Conservation (phyloP, 2,797 vertebrate genomes). For the Cercopithecus diana region DNA sequence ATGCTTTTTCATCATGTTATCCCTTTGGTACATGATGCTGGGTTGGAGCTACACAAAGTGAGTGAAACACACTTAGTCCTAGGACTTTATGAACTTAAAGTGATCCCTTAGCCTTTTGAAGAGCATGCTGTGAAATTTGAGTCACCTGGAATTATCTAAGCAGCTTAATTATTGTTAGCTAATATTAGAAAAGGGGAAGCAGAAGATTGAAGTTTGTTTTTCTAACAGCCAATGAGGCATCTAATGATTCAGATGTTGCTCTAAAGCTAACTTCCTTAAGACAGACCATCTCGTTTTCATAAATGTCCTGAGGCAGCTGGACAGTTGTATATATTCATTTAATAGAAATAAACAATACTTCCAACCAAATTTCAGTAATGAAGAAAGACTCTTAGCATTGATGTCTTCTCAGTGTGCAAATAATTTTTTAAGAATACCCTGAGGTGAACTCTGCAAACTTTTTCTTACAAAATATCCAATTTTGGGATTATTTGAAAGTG, state of each 20-base stretch:
- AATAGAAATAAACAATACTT: conserved; percentile 21
- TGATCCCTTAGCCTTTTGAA: background rate
- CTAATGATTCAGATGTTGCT: conserved; percentile 55
- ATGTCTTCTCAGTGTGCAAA: conserved; percentile 17
- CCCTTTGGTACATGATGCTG: background rate
- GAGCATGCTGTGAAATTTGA: background rate
- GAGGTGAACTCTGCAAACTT: background rate
- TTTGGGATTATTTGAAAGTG: conserved; percentile 52
- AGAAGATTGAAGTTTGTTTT: conserved; percentile 55
- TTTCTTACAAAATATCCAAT: conserved; percentile 19
- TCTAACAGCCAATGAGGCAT: conserved; percentile 22
- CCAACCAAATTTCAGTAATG: background rate
- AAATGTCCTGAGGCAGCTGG: conserved; percentile 25
- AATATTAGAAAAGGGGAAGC: conserved; percentile 34
- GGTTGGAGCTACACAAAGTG: background rate
- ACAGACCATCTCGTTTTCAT: conserved; percentile 49
- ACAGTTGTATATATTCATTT: conserved; percentile 26
- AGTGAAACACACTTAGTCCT: background rate
- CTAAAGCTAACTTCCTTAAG: conserved; percentile 46
- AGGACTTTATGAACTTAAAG: background rate
- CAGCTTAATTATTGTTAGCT: conserved; percentile 14
- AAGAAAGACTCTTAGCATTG: background rate
- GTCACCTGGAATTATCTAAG: conserved; percentile 16
- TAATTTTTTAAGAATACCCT: background rate
- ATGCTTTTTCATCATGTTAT: background rate